A percentile compares a stretch with the other conserved stretches of the same genome.
phyloP scores from a whole-genome alignment of 2,113 vertebrate species.

The Charina bottae region DNA sequence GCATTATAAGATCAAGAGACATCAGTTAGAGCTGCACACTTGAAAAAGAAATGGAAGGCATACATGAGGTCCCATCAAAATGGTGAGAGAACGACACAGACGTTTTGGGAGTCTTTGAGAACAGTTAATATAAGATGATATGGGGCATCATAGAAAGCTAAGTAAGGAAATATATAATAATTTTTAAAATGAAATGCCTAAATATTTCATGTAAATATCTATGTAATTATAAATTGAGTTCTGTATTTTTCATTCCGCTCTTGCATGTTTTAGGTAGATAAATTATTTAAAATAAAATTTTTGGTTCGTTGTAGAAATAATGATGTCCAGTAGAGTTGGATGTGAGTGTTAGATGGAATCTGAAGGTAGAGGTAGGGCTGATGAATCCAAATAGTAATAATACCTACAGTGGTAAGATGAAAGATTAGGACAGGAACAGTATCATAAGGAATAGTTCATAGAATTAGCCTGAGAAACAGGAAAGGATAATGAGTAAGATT shows the following conservation, averaged over 20 bases:
- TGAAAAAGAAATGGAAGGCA: conserved; percentile 9
- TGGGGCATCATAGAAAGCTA: not conserved
- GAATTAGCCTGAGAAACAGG: not conserved
- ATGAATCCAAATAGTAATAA: not conserved
- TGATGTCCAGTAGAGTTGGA: not conserved
- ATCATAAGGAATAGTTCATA: not conserved
- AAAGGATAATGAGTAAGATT: not conserved
- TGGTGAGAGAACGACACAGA: conserved; percentile 11
- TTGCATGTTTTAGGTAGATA: not conserved
- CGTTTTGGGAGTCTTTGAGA: not conserved
- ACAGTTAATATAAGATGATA: not conserved
- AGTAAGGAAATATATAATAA: not conserved
- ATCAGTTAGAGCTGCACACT: not conserved
- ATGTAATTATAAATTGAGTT: not conserved
- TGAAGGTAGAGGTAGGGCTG: not conserved
- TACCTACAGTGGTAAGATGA: not conserved
- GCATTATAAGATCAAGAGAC: conserved; percentile 3
- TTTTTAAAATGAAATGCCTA: not conserved
- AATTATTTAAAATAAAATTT: not conserved
- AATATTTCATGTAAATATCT: not conserved
- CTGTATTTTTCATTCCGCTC: not conserved
- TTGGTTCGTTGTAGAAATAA: not conserved
- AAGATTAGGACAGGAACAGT: not conserved
- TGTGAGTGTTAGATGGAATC: not conserved
- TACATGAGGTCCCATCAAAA: not conserved